phyloP scores from a whole-genome alignment of 2,888 invertebrate species.

The Leptinotarsa rubiginosa region DNA sequence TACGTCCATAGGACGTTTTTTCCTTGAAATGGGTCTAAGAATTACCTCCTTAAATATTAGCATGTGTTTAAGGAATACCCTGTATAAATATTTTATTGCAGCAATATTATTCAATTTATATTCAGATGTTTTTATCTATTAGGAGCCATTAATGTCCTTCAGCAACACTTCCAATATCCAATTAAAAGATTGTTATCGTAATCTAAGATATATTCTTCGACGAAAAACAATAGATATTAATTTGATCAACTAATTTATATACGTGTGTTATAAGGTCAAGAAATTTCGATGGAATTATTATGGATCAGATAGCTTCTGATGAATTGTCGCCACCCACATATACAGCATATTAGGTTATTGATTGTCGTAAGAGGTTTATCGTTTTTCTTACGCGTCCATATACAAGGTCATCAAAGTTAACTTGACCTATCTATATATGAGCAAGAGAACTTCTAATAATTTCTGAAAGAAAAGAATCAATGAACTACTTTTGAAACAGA shows the following conservation, averaged over 20 bases:
- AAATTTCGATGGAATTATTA: slow-evolving; percentile 1
- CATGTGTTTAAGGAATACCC: too few species aligned
- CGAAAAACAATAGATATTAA: slow-evolving; percentile 9
- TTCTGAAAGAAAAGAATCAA: too few species aligned
- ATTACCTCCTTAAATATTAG: too few species aligned
- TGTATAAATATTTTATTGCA: too few species aligned
- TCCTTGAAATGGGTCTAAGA: too few species aligned
- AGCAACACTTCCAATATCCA: neutral
- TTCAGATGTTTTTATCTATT: too few species aligned
- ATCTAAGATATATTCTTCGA: neutral
- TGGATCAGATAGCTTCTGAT: slow-evolving; percentile 4
- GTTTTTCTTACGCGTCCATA: neutral
- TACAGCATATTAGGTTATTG: neutral
- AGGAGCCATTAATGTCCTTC: too few species aligned
- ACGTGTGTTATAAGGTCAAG: neutral
- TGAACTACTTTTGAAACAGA: too few species aligned
- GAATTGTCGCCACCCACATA: neutral
- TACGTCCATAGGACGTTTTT: too few species aligned
- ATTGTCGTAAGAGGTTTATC: neutral
- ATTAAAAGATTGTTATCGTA: neutral
- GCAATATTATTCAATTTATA: too few species aligned
- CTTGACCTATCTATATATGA: neutral
- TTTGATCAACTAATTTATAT: neutral
- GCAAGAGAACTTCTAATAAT: too few species aligned
- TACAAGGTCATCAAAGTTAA: neutral